A percentile compares a stretch with the other conserved stretches of the same genome.
Evolutionary conservation across 2,113 vertebrate species (phyloP).

Genomic region (Prionailurus bengalensis): DNA sequence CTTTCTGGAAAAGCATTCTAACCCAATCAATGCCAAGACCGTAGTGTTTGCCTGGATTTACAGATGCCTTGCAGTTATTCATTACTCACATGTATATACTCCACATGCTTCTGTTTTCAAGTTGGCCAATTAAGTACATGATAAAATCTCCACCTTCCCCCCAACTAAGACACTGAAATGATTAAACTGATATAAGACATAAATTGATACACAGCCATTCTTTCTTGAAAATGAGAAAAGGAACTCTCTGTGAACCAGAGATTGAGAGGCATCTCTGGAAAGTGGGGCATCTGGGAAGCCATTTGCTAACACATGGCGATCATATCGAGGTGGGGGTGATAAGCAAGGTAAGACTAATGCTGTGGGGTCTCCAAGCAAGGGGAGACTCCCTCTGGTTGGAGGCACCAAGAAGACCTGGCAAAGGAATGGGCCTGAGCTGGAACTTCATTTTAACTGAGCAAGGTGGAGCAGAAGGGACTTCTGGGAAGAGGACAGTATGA

Average conservation of each 20-base stretch:
- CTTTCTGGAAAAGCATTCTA: neutral
- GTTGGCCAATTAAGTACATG: neutral
- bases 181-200: neutral
- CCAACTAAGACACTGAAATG: neutral
- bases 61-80: neutral
- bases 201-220: neutral
- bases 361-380: neutral
- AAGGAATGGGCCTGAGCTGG: neutral
- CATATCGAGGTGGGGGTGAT: rapidly evolving
- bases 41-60: neutral
- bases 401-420: neutral
- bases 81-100: neutral
- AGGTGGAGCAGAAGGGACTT: neutral
- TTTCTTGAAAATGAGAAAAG: constrained; percentile 21
- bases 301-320: neutral
- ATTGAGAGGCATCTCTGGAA: neutral
- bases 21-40: neutral
- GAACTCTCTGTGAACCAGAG: neutral
- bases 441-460: neutral
- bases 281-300: neutral
- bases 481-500: neutral
- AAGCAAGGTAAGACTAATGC: neutral
- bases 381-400: neutral
- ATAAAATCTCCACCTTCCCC: neutral
- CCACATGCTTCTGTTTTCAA: constrained; percentile 8